phyloP scores from a whole-genome alignment of 2,888 invertebrate genomes.

The Lithosia quadra region DNA sequence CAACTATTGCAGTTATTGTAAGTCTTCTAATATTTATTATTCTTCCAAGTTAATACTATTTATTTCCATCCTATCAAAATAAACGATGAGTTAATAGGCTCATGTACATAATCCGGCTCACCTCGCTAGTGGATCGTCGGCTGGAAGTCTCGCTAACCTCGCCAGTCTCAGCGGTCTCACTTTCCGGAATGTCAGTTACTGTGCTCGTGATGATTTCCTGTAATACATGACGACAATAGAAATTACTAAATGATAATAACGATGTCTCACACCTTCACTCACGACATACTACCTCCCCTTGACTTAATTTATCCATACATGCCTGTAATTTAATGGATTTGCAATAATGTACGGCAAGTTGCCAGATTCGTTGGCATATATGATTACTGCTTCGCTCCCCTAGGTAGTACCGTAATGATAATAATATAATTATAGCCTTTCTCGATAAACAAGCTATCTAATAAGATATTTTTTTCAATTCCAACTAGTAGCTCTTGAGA shows the following conservation, averaged over 20 bases:
- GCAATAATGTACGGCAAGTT: no score
- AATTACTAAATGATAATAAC: not conserved
- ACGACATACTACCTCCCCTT: no score
- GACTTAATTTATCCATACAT: no score
- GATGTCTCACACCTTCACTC: not conserved
- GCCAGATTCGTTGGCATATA: no score
- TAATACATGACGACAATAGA: constrained; percentile 15
- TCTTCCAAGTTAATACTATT: not conserved
- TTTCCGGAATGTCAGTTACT: constrained; percentile 77
- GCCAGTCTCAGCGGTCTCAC: constrained; percentile 75
- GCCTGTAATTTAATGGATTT: no score
- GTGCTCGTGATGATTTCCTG: constrained; percentile 81
- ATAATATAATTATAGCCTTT: no score
- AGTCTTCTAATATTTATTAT: not conserved
- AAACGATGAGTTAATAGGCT: not conserved
- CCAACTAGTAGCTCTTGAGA: no score
- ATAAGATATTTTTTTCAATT: no score
- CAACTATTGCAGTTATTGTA: not conserved
- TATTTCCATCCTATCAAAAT: not conserved
- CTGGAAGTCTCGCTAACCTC: constrained; percentile 79
- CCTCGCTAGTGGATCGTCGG: constrained; percentile 82
- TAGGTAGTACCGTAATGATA: no score
- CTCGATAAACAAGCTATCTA: no score
- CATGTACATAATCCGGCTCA: constrained; percentile 32
- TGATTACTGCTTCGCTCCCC: no score